phyloP scores from a whole-genome alignment of 35 echinoderm and acorn worm genomes.

The Hemicentrotus pulcherrimus region DNA sequence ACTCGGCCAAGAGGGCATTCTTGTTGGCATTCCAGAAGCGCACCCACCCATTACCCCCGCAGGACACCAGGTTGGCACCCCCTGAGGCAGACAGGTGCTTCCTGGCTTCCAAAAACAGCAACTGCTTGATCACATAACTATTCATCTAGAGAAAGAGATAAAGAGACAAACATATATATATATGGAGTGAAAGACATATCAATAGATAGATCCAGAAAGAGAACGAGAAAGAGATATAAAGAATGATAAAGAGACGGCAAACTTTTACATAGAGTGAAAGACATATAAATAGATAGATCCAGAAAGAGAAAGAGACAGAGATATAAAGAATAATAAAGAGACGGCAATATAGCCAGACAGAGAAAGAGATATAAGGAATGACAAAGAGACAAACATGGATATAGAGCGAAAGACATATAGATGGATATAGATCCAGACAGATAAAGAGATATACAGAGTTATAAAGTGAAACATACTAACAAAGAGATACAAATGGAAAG shows the following conservation, averaged over 20 bases:
- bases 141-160: constrained; percentile 49
- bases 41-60: constrained; percentile 94
- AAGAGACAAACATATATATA: neutral
- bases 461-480: no score
- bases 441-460: neutral
- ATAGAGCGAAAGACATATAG: no score
- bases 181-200: neutral
- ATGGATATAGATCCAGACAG: neutral
- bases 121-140: constrained; percentile 72
- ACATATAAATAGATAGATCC: neutral
- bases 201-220: neutral
- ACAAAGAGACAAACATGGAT: neutral
- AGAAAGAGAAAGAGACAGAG: neutral
- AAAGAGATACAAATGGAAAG: no score
- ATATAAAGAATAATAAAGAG: neutral
- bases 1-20: constrained; percentile 75
- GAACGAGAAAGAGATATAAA: neutral
- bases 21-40: constrained; percentile 86
- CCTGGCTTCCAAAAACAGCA: constrained; percentile 78
- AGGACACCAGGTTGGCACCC: constrained; percentile 81
- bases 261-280: neutral
- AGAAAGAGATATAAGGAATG: no score
- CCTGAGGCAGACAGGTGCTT: constrained; percentile 56
- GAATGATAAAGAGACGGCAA: neutral
- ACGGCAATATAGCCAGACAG: no score